Base-by-base conservation (phyloP, 30 jellyfish, hydroid and myxozoan species). In the Hydra vulgaris region DNA sequence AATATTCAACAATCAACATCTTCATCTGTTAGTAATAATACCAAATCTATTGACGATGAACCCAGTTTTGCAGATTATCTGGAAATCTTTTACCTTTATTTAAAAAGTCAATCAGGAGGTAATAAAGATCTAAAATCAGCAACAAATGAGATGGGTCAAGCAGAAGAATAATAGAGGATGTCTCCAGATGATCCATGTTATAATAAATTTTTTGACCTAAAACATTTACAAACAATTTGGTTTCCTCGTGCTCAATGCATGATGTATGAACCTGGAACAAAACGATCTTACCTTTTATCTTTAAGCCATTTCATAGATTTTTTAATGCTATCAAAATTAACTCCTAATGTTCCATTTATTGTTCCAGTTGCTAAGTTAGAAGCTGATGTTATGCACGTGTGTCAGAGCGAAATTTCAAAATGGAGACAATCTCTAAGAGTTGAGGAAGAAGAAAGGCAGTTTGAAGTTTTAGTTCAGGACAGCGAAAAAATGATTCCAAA, bases 241-340 rank as follows among this genome's bases (percentile, higher is more conserved):
- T 21, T 69, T 69, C 26, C 25, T 19, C 76, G 15, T 69, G 76
- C 76, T 19, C 25, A 69, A 24, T 1, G 15, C 8, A 69, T 19
- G 76, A 69, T 19, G 27, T 69, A 69, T 23, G 76, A 69, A 24
- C 76, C 76, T 15, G 76, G 76, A 19, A 69, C 76, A 69, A 69
- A 19, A 15, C 4, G 76, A 24, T 69, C 76, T 5, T 69, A 69
- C 15, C 76, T 69, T 1, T 69, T 69, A 24, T 19, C 76, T 5
- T 15, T 69, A 5, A 24, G 76, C 8, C 76, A 69, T 23, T 69
- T 69, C 15, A 69, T 69, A 15, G 76, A 69, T 23, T 69, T 69
- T 69, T 69, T 69, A 24, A 69, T 69, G 5, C 76, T 4, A 1
- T 69, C 76, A 1, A 69, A 69, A 69, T 8, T 69, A 24, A 69